Evolutionary conservation across 2,888 invertebrate genomes (phyloP).

Genomic region (Drosophila paracracens): DNA sequence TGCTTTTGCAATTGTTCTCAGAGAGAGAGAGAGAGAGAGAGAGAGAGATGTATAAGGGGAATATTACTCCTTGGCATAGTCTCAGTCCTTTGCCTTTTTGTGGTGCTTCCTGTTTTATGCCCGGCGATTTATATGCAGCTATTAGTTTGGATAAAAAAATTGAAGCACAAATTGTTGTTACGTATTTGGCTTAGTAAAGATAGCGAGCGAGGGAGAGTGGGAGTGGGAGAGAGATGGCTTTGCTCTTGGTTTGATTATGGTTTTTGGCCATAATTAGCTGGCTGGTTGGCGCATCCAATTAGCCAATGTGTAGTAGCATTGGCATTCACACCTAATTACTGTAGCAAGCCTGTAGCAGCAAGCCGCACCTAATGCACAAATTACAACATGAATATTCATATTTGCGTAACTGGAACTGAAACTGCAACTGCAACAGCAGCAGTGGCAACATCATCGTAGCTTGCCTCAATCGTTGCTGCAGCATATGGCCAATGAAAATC

Average conservation of each 20-base stretch:
- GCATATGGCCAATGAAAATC: conserved; percentile 60
- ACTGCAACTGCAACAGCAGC: conserved; percentile 5
- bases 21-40: not conserved
- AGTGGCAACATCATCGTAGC: conserved; percentile 21
- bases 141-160: conserved; percentile 72
- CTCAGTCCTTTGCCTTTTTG: conserved; percentile 4
- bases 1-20: not conserved
- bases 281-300: conserved; percentile 62
- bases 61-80: not conserved
- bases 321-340: conserved; percentile 71
- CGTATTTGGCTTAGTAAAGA: conserved; percentile 25
- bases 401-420: conserved; percentile 49
- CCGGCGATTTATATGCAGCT: conserved; percentile 66
- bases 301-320: conserved; percentile 47
- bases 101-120: conserved; percentile 20
- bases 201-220: not conserved
- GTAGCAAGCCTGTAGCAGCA: conserved; percentile 40
- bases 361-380: conserved; percentile 67
- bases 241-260: conserved; percentile 21
- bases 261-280: conserved; percentile 67
- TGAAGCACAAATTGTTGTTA: conserved; percentile 47
- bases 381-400: conserved; percentile 76
- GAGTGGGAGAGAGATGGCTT: not conserved
- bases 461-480: conserved; percentile 49
- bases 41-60: not conserved